Base-by-base conservation (phyloP, 2,888 invertebrate genomes). In the Linnaemya vulpina region DNA sequence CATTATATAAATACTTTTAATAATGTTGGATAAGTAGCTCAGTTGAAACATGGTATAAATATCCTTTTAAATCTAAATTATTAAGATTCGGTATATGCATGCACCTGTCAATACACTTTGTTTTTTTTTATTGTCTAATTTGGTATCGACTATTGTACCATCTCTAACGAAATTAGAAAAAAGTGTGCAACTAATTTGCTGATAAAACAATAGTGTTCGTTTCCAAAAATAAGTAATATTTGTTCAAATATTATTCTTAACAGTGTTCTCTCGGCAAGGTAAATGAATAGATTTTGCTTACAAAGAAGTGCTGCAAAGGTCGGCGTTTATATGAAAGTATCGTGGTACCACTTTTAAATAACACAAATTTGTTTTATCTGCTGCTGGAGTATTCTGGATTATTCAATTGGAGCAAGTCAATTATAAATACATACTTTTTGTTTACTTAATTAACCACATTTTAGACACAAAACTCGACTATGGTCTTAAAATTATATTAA, bases 101-200 rank as follows among this genome's bases (percentile, higher is more conserved):
- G 30, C 3, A 25, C 8, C 38, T 35, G 8, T n/a, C 17, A 10
- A 38, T 9, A n/a, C n/a, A n/a, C n/a, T 35, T 13, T 1, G n/a
- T 53, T 1, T 71, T 76, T 63, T 65, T 70, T 11, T 51, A 55
- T 43, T 83, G 76, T 38, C 25, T 25, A 13, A 71, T 35, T 38
- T 55, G 75, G 43, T 51, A 83, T 83, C 82, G 82, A 76, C 63
- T 49, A 82, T 65, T 58, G 40, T 83, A 8, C 53, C 82, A 67
- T 71, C 82, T 17, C 82, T 77, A 83, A 77, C 49, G 9, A 40
- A 75, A 75, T 35, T 53, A 20, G 38, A 78, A 38, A 70, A 49
- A 63, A 65, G 55, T 65, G 76, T 82, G 76, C 51, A 71, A 82
- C 55, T 65, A 60, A 51, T 58, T 82, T 82, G 49, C 40, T 67